phyloP scores from a whole-genome alignment of 2,888 invertebrate genomes.

The Eristalis arbustorum region DNA sequence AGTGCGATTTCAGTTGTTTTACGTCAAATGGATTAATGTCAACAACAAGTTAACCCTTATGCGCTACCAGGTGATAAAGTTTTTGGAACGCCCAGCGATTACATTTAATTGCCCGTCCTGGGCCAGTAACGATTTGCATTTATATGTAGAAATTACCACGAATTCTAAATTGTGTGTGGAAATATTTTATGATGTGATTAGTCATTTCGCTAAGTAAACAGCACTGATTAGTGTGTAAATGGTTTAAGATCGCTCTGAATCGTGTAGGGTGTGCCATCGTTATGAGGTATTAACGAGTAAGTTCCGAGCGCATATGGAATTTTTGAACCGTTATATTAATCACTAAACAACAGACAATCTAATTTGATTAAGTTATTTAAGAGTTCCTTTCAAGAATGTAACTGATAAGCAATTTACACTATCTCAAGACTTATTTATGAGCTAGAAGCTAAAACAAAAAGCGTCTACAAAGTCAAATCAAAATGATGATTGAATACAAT shows the following conservation, averaged over 20 bases:
- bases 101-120: not conserved
- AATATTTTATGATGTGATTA: not conserved
- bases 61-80: not conserved
- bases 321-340: not conserved
- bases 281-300: not conserved
- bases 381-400: not conserved
- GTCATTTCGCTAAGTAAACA: not conserved
- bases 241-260: not conserved
- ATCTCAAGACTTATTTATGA: not conserved
- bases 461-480: not conserved
- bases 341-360: not conserved
- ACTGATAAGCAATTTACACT: not conserved
- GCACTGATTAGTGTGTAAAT: not conserved
- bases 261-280: not conserved
- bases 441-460: not conserved
- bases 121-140: not conserved
- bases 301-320: not conserved
- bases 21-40: conserved; percentile 1
- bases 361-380: not conserved
- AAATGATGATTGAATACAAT: not conserved
- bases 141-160: not conserved
- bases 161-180: not conserved
- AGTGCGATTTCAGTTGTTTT: not conserved
- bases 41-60: conserved; percentile 7
- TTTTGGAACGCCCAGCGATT: not conserved